A percentile compares a stretch with the other conserved stretches of the same genome.
Evolutionary conservation across 2,113 vertebrate species (phyloP).

Genomic region (Spilogale gracilis): DNA sequence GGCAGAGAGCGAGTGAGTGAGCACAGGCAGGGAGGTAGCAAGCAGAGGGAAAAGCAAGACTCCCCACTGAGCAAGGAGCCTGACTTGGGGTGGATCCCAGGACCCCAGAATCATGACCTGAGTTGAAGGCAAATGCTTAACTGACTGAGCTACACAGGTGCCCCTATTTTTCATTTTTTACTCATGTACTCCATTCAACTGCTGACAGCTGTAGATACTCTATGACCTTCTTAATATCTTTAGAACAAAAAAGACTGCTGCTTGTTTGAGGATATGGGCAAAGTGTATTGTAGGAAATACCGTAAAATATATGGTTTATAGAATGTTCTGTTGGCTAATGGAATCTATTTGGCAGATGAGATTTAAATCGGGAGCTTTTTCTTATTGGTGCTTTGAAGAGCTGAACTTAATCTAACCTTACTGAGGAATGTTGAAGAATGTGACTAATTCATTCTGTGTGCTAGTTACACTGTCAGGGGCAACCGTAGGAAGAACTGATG

Average conservation of each 20-base stretch:
- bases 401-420: constrained; percentile 6
- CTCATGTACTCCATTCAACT: background rate
- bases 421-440: background rate
- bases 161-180: background rate
- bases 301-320: background rate
- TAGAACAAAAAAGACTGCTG: constrained; percentile 9
- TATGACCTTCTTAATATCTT: background rate
- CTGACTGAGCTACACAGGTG: background rate
- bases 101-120: background rate
- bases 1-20: too few species aligned
- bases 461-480: background rate
- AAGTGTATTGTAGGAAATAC: background rate
- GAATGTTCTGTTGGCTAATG: background rate
- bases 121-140: background rate
- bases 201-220: background rate
- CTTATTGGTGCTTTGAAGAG: background rate
- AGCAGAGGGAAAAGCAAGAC: too few species aligned
- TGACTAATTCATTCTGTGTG: background rate
- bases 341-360: background rate
- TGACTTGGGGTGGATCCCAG: background rate
- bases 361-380: background rate
- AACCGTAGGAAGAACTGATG: background rate
- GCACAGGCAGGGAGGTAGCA: too few species aligned
- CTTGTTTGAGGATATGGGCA: background rate
- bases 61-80: background rate